Conservation (phyloP, 2,888 invertebrate genomes). For the Abrostola triplasia region DNA sequence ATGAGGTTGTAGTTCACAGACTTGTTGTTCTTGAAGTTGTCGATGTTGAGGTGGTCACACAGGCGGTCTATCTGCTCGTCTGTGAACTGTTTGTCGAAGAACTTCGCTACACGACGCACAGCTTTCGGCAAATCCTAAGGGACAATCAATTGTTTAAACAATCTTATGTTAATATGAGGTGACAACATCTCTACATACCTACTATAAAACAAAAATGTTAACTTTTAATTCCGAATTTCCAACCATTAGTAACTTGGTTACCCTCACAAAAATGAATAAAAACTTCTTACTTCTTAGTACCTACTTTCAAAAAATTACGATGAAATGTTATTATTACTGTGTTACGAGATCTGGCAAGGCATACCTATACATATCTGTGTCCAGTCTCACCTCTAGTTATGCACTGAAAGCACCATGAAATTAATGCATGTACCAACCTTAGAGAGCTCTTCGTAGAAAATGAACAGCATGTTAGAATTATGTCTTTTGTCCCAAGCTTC, state of each 20-base stretch:
- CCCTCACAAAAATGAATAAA: too few relatives aligned
- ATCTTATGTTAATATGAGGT: background rate
- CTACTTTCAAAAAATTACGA: too few relatives aligned
- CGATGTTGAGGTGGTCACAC: slow-evolving; percentile 92
- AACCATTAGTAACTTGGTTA: too few relatives aligned
- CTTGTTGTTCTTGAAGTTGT: slow-evolving; percentile 94
- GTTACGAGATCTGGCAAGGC: too few relatives aligned
- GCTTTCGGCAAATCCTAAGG: slow-evolving; percentile 89
- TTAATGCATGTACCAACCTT: slow-evolving; percentile 77
- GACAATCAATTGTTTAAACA: slow-evolving; percentile 9
- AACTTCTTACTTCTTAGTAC: too few relatives aligned
- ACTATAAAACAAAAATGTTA: too few relatives aligned
- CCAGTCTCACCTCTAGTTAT: too few relatives aligned
- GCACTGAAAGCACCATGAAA: background rate
- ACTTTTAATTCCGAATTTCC: too few relatives aligned
- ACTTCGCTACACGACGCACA: slow-evolving; percentile 89
- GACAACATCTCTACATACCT: too few relatives aligned
- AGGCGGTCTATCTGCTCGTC: slow-evolving; percentile 89
- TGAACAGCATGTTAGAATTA: slow-evolving; percentile 91
- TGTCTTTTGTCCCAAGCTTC: slow-evolving; percentile 92
- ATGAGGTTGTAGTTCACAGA: slow-evolving; percentile 92
- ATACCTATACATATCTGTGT: too few relatives aligned
- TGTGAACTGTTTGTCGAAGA: slow-evolving; percentile 89
- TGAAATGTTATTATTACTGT: too few relatives aligned
- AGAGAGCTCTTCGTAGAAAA: slow-evolving; percentile 94